Conservation (phyloP, 2,888 invertebrate species). For the Apamea anceps region DNA sequence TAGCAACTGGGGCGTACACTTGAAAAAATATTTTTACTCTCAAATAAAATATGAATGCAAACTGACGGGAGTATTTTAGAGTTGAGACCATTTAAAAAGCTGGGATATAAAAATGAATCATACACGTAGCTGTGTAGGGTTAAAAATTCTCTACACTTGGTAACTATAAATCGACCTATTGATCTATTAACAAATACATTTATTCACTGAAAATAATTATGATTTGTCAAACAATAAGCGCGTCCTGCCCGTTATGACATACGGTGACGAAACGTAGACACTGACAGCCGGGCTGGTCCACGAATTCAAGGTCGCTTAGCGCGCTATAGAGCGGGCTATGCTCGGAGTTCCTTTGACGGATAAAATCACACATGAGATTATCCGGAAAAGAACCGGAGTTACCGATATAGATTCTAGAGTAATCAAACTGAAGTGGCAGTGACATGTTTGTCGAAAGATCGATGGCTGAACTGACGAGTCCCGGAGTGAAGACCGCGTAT, state of each 20-base stretch:
- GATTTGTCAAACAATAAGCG: not conserved
- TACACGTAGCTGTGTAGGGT: not conserved
- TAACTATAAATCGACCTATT: not conserved
- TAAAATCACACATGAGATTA: not conserved
- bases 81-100: not conserved
- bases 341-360: not conserved
- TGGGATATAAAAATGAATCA: not conserved
- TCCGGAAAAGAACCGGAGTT: not conserved
- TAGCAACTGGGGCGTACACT: constrained; percentile 2
- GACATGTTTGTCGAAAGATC: too few species aligned
- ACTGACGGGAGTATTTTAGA: constrained; percentile 1
- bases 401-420: not conserved
- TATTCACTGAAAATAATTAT: not conserved
- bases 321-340: not conserved
- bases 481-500: not conserved
- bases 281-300: too few species aligned
- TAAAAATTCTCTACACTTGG: not conserved
- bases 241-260: too few species aligned
- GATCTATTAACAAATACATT: not conserved
- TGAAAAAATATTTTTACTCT: constrained; percentile 1
- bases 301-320: not conserved
- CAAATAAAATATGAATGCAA: constrained; percentile 21
- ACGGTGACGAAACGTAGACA: too few species aligned
- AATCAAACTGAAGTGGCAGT: not conserved
- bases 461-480: not conserved